phyloP scores from a whole-genome alignment of 2,113 vertebrate species.

The Tonatia bakeri region DNA sequence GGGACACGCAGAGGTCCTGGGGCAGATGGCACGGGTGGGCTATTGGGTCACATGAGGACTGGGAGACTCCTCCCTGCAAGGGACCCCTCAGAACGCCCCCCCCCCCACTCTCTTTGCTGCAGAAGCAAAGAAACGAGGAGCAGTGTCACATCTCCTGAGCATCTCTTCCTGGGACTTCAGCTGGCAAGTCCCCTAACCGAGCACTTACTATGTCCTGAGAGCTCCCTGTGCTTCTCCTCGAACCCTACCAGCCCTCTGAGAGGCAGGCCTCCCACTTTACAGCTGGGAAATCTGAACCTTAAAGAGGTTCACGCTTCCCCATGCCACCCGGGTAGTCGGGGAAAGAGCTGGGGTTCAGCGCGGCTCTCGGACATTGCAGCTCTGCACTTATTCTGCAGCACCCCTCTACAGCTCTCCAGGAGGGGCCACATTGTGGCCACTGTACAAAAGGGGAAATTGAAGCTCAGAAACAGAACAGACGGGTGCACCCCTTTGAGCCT shows the following conservation, averaged over 20 bases:
- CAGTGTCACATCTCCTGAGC: background rate
- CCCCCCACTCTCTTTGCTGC: background rate
- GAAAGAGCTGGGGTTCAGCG: background rate
- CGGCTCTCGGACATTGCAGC: rapidly evolving
- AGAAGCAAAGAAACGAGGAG: background rate
- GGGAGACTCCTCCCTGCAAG: background rate
- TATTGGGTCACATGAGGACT: rapidly evolving
- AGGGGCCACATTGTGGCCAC: background rate
- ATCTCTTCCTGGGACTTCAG: background rate
- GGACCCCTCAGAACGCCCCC: background rate
- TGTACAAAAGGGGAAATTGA: background rate
- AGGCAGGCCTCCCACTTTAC: background rate
- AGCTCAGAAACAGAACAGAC: background rate
- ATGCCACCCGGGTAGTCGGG: background rate
- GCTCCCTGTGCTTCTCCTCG: background rate
- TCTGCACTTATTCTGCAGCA: background rate
- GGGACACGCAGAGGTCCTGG: background rate
- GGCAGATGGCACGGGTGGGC: rapidly evolving
- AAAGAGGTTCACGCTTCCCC: background rate
- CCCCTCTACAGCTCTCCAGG: rapidly evolving
- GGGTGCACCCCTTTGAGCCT: background rate
- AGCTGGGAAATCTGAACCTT: background rate
- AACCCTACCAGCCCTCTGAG: background rate
- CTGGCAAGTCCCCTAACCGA: background rate
- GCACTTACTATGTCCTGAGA: background rate